These are phyloP conservation scores for Motacilla tschutschensis DNA, from an alignment of 2,113 vertebrate genomes.

Conservation along the genomic window DNA sequence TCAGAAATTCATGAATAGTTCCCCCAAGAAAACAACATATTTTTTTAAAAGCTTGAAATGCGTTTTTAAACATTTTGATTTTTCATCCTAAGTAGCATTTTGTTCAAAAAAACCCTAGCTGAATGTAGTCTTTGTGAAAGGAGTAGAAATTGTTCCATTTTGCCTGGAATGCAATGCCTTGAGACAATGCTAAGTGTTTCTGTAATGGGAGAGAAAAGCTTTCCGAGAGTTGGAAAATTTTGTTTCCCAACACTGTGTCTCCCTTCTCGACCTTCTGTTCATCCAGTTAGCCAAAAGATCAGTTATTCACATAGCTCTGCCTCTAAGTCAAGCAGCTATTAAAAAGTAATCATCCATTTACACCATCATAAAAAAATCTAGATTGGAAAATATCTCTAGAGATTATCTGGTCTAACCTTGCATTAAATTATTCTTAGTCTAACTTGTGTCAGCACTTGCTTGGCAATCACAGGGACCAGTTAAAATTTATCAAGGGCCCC, in stretches of 20 bases:
- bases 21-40: constrained; percentile 49
- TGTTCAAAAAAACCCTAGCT: constrained; percentile 19
- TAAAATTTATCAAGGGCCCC: neutral
- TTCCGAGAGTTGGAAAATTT: neutral
- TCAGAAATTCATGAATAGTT: constrained; percentile 58
- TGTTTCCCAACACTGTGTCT: neutral
- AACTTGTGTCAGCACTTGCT: constrained; percentile 1
- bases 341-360: constrained; percentile 12
- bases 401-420: constrained; percentile 13
- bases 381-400: constrained; percentile 40
- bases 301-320: neutral
- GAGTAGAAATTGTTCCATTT: neutral
- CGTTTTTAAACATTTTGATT: constrained; percentile 51
- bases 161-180: neutral
- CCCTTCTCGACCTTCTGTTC: neutral
- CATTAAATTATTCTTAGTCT: constrained; percentile 24
- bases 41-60: constrained; percentile 38
- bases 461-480: neutral
- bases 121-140: constrained; percentile 27
- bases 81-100: constrained; percentile 39
- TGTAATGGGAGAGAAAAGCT: neutral
- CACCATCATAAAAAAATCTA: neutral
- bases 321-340: neutral
- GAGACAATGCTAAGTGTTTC: neutral
- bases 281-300: constrained; percentile 11